Evolutionary conservation across 1,140 invertebrate genomes (phyloP), one percentile per base, ranked within the genome.

Genomic region (Drosophila persimilis): DNA sequence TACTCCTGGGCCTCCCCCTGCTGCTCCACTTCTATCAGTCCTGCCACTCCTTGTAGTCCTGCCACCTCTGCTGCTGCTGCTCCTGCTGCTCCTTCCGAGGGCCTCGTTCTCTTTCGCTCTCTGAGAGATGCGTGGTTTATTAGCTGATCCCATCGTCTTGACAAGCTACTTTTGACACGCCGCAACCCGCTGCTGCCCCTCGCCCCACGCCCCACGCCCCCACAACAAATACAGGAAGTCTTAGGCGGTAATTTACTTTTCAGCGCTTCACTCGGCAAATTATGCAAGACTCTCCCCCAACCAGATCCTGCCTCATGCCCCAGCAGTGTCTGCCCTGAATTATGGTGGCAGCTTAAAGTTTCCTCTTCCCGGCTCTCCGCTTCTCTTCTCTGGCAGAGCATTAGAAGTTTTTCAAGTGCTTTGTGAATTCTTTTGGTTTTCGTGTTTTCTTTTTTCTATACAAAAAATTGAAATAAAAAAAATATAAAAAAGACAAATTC

Each of bases 171-270:
- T 85, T 85, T 85, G 81, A 85, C 66, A 70, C 83, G 77, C 81
- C 73, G 64, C 50, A n/a, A 15, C 1, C 9, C 58, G 8, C 22
- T 5, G 5, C 24, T 0, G 4, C 46, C n/a, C 17, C 5, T 22
- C 69, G 54, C 48, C 45, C 53, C 57, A 15, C 3, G 4, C 46
- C n/a, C 17, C 5, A 39, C 69, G 54, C 48, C 45, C 53, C 60
- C 56, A 61, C 58, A 58, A 64, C 60, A 56, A 77, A 65, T 69
- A 81, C 81, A 77, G 81, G 83, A 85, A 86, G 81, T 85, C 81
- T 85, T 85, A 86, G 81, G 70, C 83, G 81, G 77, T 85, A 85
- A 85, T 85, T 85, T 85, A 85, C 83, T 86, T 85, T 86, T 85
- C 80, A 80, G 73, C 73, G 77, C 73, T 72, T 61, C 62, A 67